Evolutionary conservation across 2,888 invertebrate species (phyloP), one percentile per base, ranked within the genome.

Genomic region (Periphyllus acericola): DNA sequence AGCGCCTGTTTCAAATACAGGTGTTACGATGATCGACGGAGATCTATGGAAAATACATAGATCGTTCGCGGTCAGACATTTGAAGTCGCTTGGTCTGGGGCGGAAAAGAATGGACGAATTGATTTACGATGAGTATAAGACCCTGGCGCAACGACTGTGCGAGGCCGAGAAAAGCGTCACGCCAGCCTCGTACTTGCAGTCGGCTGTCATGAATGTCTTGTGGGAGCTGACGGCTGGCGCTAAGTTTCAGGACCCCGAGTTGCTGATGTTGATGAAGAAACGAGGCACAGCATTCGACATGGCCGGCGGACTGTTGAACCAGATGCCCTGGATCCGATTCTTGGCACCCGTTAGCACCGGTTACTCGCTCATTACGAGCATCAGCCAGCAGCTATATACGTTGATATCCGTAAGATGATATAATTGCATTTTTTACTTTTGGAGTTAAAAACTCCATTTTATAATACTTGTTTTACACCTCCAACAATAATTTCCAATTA

Each of bases 311-410:
- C 83, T 93, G n/a, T 91, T 95, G 34, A 92, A 93, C 14, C 92
- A 93, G 90, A 92, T 93, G 89, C 95, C 95, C 1, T 95, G 94
- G 94, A 90, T 95, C 79, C 92, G 95, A 83, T 92, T 93, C 90
- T 89, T 95, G 34, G 93, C 93, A 1, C 95, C 95, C 0, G 92
- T 94, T 89, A 92, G 91, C 89, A 93, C 93, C 0, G 95, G 95
- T 8, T 95, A 94, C 90, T 93, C 93, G 90, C 91, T 95, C 32
- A 92, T 95, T 29, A 90, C 91, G 0, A 91, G 92, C 36, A 90
- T 95, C 32, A 95, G 95, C 90, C 90, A 90, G 0, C 92, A 94
- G 90, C 91, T 95, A 80, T 92, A 92, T 89, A 90, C 90, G 21
- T 92, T 94, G 83, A 92, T 95, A 72, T 92, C 92, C 93, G 93